Evolutionary conservation across 2,888 invertebrate genomes (phyloP).

Genomic region (Pristionchus entomophagus): DNA sequence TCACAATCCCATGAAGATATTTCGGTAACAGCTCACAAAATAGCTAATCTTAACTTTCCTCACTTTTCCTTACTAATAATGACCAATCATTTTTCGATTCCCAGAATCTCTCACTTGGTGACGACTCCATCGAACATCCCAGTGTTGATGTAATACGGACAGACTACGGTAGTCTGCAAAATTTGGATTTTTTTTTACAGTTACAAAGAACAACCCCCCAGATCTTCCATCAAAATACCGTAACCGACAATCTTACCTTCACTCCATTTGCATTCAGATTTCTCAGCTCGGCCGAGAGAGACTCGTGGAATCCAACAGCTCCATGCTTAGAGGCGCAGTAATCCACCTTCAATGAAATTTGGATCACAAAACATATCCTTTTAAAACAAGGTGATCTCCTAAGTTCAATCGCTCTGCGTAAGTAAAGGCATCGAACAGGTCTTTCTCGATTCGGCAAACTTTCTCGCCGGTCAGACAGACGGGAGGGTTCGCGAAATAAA

Average conservation of each 20-base stretch:
- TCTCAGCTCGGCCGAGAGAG: constrained; percentile 85
- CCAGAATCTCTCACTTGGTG: constrained; percentile 81
- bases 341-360: constrained; percentile 80
- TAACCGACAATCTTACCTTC: constrained; percentile 39
- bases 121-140: constrained; percentile 92
- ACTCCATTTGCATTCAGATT: too few relatives aligned
- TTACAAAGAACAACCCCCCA: too few relatives aligned
- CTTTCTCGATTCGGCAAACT: constrained; percentile 90
- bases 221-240: not conserved
- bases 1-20: too few relatives aligned
- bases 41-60: too few relatives aligned
- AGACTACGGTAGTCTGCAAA: constrained; percentile 87
- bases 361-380: too few relatives aligned
- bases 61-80: too few relatives aligned
- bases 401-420: too few relatives aligned
- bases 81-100: too few relatives aligned
- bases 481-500: constrained; percentile 92
- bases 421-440: constrained; percentile 61
- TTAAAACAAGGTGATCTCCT: too few relatives aligned
- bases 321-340: constrained; percentile 95
- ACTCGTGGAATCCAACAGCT: constrained; percentile 92
- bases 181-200: too few relatives aligned
- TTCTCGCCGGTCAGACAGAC: too few relatives aligned
- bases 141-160: constrained; percentile 97
- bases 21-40: too few relatives aligned